These are phyloP conservation scores for Hystrix cristata DNA, from an alignment of 2,113 vertebrate genomes.

Conservation along the genomic window DNA sequence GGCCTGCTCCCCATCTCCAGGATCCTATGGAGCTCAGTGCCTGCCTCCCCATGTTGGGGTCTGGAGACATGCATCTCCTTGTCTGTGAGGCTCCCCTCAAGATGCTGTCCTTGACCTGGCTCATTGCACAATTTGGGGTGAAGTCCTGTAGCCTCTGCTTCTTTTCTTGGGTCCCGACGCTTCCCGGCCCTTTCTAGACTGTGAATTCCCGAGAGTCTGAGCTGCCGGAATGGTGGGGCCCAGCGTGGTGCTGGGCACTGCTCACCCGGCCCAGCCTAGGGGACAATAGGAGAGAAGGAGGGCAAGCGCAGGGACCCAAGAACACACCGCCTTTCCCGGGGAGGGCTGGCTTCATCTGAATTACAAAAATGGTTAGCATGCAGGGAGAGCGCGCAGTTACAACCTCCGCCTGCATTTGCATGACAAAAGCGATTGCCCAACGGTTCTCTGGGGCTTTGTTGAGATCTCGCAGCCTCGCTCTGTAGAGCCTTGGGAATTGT, in stretches of 20 bases:
- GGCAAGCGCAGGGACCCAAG: neutral
- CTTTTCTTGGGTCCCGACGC: neutral
- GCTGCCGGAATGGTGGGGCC: fast-evolving
- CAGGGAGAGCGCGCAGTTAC: fast-evolving
- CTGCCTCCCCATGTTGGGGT: no score
- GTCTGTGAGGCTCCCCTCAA: neutral
- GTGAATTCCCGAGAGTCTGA: neutral
- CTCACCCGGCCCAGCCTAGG: neutral
- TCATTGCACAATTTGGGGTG: neutral
- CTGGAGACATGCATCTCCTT: no score
- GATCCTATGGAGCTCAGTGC: neutral
- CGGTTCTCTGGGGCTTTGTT: constrained; percentile 38
- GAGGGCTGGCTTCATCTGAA: constrained; percentile 41
- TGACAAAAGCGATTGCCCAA: constrained; percentile 65
- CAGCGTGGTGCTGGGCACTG: fast-evolving
- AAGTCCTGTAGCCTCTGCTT: neutral
- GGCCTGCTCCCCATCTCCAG: neutral
- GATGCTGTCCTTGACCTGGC: neutral
- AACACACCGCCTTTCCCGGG: neutral
- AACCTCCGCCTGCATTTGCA: constrained; percentile 64
- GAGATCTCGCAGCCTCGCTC: neutral
- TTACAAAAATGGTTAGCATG: constrained; percentile 1
- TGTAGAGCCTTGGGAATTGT: constrained; percentile 39
- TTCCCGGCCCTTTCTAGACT: neutral
- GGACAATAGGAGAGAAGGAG: neutral